phyloP scores from a whole-genome alignment of 2,113 vertebrate genomes.

The Brevimyrus niger region DNA sequence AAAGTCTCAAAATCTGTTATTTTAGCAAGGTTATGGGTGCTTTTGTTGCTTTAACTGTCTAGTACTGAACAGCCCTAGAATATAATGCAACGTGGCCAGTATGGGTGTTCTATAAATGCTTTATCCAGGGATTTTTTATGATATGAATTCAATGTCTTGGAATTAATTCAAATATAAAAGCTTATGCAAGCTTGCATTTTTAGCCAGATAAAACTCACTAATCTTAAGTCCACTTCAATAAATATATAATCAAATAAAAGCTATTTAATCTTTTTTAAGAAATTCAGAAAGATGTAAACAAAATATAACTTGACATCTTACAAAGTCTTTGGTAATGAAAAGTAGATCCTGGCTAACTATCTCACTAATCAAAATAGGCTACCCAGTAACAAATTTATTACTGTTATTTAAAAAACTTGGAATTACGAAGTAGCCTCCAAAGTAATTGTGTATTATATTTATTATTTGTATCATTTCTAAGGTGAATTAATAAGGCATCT shows the following conservation, averaged over 20 bases:
- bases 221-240: background rate
- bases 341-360: background rate
- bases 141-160: background rate
- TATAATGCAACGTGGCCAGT: background rate
- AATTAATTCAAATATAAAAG: background rate
- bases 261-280: background rate
- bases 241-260: background rate
- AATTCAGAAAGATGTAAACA: background rate
- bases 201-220: background rate
- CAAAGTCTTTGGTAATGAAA: conserved; percentile 17
- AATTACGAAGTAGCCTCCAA: background rate
- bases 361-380: background rate
- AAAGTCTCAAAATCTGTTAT: conserved; percentile 30
- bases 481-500: background rate
- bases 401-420: no score
- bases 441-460: background rate
- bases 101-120: background rate
- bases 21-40: conserved; percentile 24
- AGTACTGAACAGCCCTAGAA: background rate
- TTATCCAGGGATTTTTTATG: background rate
- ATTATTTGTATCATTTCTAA: background rate
- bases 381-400: no score
- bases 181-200: background rate
- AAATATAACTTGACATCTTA: background rate
- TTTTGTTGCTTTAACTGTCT: conserved; percentile 23